These are phyloP conservation scores for Dipus sagitta DNA, from an alignment of 2,797 vertebrate genomes.

Conservation along the genomic window DNA sequence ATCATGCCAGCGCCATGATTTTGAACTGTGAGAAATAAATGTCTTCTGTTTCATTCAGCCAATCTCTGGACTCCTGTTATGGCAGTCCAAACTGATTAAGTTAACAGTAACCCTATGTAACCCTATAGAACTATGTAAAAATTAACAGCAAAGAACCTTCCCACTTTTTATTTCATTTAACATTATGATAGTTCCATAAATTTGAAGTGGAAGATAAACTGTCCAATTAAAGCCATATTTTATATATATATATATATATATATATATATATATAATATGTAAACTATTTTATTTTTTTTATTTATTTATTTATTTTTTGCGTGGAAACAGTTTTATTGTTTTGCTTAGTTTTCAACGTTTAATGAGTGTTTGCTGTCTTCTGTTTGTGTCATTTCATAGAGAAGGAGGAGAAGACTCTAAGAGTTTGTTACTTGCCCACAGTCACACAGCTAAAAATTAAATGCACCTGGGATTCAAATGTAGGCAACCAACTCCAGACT, in stretches of 20 bases:
- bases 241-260: no score
- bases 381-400: not conserved
- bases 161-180: no score
- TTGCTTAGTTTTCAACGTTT: slow-evolving; percentile 46
- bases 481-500: not conserved
- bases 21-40: not conserved
- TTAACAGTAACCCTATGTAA: not conserved
- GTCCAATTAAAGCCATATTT: no score
- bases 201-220: no score
- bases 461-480: not conserved
- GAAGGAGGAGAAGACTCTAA: not conserved
- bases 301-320: no score
- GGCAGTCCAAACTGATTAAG: not conserved
- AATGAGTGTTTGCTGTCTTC: not conserved
- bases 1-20: not conserved
- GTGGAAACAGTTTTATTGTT: not conserved
- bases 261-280: no score
- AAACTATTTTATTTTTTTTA: no score
- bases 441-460: not conserved
- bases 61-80: not conserved
- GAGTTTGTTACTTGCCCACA: not conserved
- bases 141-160: no score
- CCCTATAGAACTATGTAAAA: no score
- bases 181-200: no score
- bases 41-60: not conserved